Percentiles rank a stretch among this genome's conserved stretches.
phyloP scores from a whole-genome alignment of 2,888 invertebrate genomes.

The Pachycephus smyrnensis region DNA sequence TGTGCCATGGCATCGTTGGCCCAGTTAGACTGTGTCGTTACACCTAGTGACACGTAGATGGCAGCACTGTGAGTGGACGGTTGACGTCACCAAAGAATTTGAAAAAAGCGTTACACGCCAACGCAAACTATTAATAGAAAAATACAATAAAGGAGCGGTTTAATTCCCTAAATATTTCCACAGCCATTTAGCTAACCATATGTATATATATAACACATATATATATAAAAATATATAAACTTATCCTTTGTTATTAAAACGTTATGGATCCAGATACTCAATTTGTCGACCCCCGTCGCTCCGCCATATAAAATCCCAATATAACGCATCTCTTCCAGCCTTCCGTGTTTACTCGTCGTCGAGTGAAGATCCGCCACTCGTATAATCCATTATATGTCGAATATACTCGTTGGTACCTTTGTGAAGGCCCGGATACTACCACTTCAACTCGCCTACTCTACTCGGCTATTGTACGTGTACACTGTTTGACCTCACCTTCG shows the following conservation, averaged over 20 bases:
- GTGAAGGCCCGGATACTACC: background rate
- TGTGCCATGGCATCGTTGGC: conserved; percentile 11
- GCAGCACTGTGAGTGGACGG: background rate
- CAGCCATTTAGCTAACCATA: background rate
- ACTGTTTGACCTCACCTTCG: background rate
- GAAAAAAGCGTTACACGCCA: background rate
- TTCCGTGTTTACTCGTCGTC: background rate
- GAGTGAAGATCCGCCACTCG: background rate
- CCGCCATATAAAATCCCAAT: background rate
- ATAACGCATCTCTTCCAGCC: background rate
- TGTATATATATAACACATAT: background rate
- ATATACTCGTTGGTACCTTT: background rate
- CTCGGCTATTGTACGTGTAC: background rate
- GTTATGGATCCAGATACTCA: background rate
- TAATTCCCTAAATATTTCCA: too few relatives aligned
- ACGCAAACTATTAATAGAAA: background rate
- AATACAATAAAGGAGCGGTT: background rate
- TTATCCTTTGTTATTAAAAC: background rate
- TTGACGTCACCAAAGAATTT: background rate
- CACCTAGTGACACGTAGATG: background rate
- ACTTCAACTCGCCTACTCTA: background rate
- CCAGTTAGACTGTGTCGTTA: background rate
- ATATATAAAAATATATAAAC: background rate
- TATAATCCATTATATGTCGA: background rate
- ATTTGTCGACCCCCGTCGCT: background rate